phyloP scores from a whole-genome alignment of 2,113 vertebrate species.

The Pyrgilauda ruficollis region DNA sequence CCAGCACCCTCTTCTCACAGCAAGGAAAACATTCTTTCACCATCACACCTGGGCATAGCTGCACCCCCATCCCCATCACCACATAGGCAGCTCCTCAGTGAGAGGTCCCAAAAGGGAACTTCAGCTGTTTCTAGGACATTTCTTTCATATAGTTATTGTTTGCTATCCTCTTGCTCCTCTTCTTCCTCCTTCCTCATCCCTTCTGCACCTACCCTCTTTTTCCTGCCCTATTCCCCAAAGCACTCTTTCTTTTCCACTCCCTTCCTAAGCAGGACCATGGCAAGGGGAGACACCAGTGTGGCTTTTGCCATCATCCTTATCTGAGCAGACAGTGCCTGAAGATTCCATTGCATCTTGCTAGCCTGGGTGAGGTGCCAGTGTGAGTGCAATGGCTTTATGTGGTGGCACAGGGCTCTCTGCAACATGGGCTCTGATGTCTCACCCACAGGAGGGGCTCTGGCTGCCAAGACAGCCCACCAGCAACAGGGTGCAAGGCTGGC shows the following conservation, averaged over 20 bases:
- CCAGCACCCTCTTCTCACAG: background rate
- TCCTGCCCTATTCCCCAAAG: background rate
- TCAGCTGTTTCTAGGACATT: background rate
- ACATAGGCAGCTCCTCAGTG: accelerated
- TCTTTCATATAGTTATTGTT: background rate
- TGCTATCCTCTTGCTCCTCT: background rate
- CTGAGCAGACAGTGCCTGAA: background rate
- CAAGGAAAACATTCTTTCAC: accelerated
- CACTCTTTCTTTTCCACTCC: background rate
- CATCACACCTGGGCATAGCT: accelerated
- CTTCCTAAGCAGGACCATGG: background rate
- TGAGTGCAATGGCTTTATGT: accelerated
- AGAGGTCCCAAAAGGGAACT: background rate
- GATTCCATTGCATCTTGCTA: background rate
- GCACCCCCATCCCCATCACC: background rate
- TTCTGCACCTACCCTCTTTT: background rate
- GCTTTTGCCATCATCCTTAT: background rate
- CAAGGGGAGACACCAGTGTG: background rate
- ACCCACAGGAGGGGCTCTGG: background rate
- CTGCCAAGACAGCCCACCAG: background rate
- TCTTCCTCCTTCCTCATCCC: background rate
- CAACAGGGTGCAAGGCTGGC: background rate
- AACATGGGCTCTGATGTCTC: background rate
- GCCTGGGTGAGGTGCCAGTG: background rate
- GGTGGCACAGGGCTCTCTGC: background rate